phyloP scores from a whole-genome alignment of 2,113 vertebrate genomes.

The Erythrocercus mccallii region DNA sequence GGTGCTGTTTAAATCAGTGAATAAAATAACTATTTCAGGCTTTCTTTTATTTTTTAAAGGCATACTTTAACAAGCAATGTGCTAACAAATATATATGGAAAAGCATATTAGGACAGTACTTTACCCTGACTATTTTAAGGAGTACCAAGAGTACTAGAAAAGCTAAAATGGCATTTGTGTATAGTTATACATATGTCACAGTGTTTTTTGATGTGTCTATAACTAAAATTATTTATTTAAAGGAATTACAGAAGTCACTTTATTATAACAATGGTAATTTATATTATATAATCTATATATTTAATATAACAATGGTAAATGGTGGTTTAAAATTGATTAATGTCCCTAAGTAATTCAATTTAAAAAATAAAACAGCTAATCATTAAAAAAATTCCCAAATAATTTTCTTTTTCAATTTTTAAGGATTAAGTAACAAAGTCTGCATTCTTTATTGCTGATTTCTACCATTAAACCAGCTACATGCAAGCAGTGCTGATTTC shows the following conservation, averaged over 20 bases:
- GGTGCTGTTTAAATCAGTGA: background rate
- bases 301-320: background rate
- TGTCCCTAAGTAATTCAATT: constrained; percentile 2
- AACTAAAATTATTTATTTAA: constrained; percentile 3
- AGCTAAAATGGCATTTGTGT: background rate
- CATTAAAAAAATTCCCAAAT: background rate
- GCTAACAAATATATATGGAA: constrained; percentile 37
- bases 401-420: constrained; percentile 38
- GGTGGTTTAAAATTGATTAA: background rate
- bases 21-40: background rate
- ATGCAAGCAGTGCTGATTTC: constrained; percentile 71
- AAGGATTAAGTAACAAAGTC: constrained; percentile 70
- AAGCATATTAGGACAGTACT: constrained; percentile 12
- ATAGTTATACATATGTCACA: background rate
- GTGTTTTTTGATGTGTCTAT: background rate
- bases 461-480: constrained; percentile 68
- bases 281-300: background rate
- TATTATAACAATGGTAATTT: background rate
- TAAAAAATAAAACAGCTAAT: constrained; percentile 13
- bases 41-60: background rate
- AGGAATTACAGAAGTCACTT: background rate
- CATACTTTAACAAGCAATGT: background rate
- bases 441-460: constrained; percentile 68
- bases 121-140: constrained; percentile 43
- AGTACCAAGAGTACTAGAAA: background rate